phyloP scores from a whole-genome alignment of 2,797 vertebrate species.

The Passerculus sandwichensis region DNA sequence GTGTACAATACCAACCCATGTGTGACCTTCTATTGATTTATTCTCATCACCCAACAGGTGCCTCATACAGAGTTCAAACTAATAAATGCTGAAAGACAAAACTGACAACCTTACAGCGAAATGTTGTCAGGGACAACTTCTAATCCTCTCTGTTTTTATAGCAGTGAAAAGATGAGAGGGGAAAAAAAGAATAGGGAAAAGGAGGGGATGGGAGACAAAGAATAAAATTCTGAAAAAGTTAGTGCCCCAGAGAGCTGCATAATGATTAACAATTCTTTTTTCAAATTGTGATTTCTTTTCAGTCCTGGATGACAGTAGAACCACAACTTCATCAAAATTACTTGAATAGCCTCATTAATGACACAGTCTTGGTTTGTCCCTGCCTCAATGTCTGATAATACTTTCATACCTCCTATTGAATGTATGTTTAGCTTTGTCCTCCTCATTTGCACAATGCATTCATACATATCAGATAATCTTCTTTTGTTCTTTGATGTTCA shows the following conservation, averaged over 20 bases:
- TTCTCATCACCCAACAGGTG: slow-evolving; percentile 18
- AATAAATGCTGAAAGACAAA: slow-evolving; percentile 32
- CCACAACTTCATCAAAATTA: neutral
- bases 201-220: neutral
- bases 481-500: neutral
- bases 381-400: neutral
- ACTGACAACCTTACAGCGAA: neutral
- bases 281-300: neutral
- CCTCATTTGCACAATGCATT: neutral
- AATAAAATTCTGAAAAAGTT: slow-evolving; percentile 32
- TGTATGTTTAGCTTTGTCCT: neutral
- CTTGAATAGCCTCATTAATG: slow-evolving; percentile 13
- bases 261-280: neutral
- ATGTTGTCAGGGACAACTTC: neutral
- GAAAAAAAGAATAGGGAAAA: neutral
- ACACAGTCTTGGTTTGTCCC: neutral
- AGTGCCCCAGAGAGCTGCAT: neutral
- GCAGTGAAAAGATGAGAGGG: neutral
- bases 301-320: neutral
- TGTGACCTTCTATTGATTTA: slow-evolving; percentile 17
- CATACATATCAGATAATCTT: neutral
- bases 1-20: neutral
- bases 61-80: neutral
- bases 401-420: neutral
- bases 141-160: slow-evolving; percentile 4